Evolutionary conservation across 1,140 invertebrate species (phyloP), one percentile per base, ranked within the genome.

Genomic region (Polypedilum vanderplanki): DNA sequence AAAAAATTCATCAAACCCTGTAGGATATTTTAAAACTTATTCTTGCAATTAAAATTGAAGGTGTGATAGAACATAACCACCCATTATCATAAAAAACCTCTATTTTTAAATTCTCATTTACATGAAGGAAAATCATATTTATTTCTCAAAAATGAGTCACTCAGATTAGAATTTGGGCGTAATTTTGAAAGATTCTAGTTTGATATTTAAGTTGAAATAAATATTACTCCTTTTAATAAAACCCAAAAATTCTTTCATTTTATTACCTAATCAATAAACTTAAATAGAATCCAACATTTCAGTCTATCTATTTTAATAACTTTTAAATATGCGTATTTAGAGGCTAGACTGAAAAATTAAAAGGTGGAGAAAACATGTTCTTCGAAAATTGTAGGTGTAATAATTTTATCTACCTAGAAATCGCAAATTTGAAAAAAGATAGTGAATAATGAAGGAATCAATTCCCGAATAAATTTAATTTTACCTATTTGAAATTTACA

Each of bases 21-120:
- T 10, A 46, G 1, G 15, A 46, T 46, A 46, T 46, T 10, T 46
- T 15, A 8, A 46, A 46, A 8, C 9, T 46, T 10, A 46, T 46
- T 46, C 41, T 46, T 46, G 41, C 41, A 46, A 46, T 46, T 46
- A 46, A 46, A 46, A 46, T 46, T 46, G 41, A 46, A 46, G 41
- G 41, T 10, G 41, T 46, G 7, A 46, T 46, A 46, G 15, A 46
- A 46, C 1, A 7, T 15, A 46, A 10, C 41, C 41, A 10, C 41
- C 8, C 15, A 10, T 10, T 10, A 46, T 46, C 7, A 8, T 10
- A 46, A 46, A 8, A 10, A 46, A 46, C 9, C 15, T 46, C 9
- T 46, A 10, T 46, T 15, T 1, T 46, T 15, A 46, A 46, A 3
- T 46, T 46, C 8, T 46, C 8, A 46, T 7, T 46, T 46, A 10